phyloP scores from a whole-genome alignment of 64 coral and sea anemone genomes.

The Montipora foliosa region DNA sequence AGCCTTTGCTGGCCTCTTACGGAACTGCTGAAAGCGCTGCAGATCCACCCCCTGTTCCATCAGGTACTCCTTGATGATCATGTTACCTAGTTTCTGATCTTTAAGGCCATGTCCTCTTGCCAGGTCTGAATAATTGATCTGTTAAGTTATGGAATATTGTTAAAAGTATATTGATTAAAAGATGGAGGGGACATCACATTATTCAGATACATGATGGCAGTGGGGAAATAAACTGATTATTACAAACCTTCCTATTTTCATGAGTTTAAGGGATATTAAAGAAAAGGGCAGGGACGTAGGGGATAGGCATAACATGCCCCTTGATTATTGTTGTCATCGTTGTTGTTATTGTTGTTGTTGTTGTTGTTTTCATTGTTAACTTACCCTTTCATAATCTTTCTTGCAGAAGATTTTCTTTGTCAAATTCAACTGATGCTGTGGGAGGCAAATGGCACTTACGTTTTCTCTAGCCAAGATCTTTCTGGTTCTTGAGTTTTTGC shows the following conservation, averaged over 20 bases:
- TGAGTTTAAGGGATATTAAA: too few relatives aligned
- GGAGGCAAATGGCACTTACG: conserved; percentile 4
- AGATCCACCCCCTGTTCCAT: neutral
- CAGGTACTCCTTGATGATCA: conserved; percentile 44
- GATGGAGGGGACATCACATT: too few relatives aligned
- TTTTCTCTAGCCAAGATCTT: conserved; percentile 11
- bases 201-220: too few relatives aligned
- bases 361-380: neutral
- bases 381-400: conserved; percentile 31
- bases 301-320: too few relatives aligned
- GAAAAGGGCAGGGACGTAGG: too few relatives aligned
- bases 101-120: conserved; percentile 18
- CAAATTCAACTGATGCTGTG: conserved; percentile 18
- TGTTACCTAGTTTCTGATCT: conserved; percentile 14
- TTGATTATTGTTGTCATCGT: neutral
- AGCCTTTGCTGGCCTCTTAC: neutral
- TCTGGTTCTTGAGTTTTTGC: conserved; percentile 5
- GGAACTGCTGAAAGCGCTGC: conserved; percentile 12
- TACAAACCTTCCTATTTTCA: too few relatives aligned
- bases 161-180: neutral
- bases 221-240: too few relatives aligned
- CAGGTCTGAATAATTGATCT: conserved; percentile 23
- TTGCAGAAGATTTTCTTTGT: conserved; percentile 11
- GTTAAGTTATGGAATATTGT: too few relatives aligned
- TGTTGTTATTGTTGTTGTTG: neutral